Evolutionary conservation across 2,797 vertebrate genomes (phyloP).

Genomic region (Catostomus latipinnis): DNA sequence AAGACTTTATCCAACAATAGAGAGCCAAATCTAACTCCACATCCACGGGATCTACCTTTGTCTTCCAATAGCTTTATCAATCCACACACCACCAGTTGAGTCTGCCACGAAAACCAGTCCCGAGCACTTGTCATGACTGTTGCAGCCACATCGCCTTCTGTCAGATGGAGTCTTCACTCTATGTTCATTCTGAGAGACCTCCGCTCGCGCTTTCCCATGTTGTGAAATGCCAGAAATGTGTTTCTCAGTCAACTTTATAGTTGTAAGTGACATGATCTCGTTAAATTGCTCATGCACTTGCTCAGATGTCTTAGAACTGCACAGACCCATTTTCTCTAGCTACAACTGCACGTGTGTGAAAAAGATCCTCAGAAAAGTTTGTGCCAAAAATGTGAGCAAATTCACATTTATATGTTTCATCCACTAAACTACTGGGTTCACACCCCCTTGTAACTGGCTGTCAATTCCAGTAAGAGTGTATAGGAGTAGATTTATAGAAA

Average conservation of each 20-base stretch:
- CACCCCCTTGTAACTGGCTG: conserved; percentile 4
- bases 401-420: conserved; percentile 24
- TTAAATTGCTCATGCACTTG: conserved; percentile 55
- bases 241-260: conserved; percentile 57
- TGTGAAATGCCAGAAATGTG: conserved; percentile 24
- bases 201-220: background rate
- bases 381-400: background rate
- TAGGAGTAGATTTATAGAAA: conserved; percentile 36
- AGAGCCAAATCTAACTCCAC: background rate
- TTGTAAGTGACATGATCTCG: conserved; percentile 31
- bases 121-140: conserved; percentile 46
- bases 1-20: background rate
- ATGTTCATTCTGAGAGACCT: conserved; percentile 16
- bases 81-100: conserved; percentile 79
- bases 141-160: conserved; percentile 15
- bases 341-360: background rate
- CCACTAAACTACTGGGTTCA: background rate
- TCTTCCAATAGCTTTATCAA: conserved; percentile 73
- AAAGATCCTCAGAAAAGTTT: background rate
- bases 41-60: conserved; percentile 68
- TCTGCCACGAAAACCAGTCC: conserved; percentile 79
- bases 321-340: conserved; percentile 72
- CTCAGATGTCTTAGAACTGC: conserved; percentile 66
- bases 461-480: conserved; percentile 67
- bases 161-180: conserved; percentile 16